Conservation (phyloP, 2,888 invertebrate species). For the Drosophila falleni region DNA sequence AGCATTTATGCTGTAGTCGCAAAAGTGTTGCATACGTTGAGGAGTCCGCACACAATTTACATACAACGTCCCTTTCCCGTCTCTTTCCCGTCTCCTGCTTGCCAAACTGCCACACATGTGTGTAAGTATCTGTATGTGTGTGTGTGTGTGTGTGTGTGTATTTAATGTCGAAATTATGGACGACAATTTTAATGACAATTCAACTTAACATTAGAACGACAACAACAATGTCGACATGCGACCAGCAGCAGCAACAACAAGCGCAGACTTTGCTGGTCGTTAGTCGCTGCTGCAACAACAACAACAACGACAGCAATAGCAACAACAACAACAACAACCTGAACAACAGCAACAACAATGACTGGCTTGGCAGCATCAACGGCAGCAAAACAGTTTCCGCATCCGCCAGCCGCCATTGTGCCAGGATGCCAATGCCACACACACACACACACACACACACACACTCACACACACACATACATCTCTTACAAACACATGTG, state of each 20-base stretch:
- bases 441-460: slow-evolving; percentile 34
- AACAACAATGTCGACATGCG: slow-evolving; percentile 63
- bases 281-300: slow-evolving; percentile 67
- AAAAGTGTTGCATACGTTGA: slow-evolving; percentile 71
- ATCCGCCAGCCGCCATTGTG: slow-evolving; percentile 80
- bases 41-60: slow-evolving; percentile 71
- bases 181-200: slow-evolving; percentile 82
- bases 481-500: slow-evolving; percentile 32
- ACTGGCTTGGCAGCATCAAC: slow-evolving; percentile 76
- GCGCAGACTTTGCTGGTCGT: slow-evolving; percentile 68
- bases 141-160: slow-evolving; percentile 63
- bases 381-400: slow-evolving; percentile 81
- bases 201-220: slow-evolving; percentile 82
- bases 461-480: slow-evolving; percentile 9
- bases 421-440: slow-evolving; percentile 77
- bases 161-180: slow-evolving; percentile 83
- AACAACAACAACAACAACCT: slow-evolving; percentile 43
- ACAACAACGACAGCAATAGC: slow-evolving; percentile 48
- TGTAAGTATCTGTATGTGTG: slow-evolving; percentile 17
- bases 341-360: slow-evolving; percentile 54
- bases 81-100: not conserved
- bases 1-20: slow-evolving; percentile 75
- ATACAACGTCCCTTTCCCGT: slow-evolving; percentile 41
- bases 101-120: slow-evolving; percentile 17
- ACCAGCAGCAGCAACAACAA: slow-evolving; percentile 51